Evolutionary conservation across 2,888 invertebrate genomes (phyloP), one percentile per base, ranked within the genome.

Genomic region (Cataglyphis albicans): DNA sequence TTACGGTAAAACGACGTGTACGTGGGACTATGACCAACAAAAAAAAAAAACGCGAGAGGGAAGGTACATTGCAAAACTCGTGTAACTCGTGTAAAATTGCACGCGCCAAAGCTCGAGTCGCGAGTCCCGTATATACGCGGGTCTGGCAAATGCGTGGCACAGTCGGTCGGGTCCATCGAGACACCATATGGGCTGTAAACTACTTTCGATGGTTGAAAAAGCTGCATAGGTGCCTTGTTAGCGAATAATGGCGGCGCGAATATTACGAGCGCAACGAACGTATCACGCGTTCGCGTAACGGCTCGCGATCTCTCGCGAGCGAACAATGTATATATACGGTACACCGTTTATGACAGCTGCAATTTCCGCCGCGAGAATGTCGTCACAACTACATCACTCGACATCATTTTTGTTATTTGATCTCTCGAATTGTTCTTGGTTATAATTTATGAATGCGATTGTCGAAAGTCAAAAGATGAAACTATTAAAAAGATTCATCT

Each of bases 171-270:
- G 72, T 87, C 84, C 88, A 87, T 87, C 82, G 84, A 82, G 86
- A 86, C 86, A 82, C 90, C 92, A 92, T 92, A 90, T 92, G 92
- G 91, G 78, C 86, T 89, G 87, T 88, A 91, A 91, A 89, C 89
- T 87, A 84, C 86, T 87, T 78, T 75, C 75, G 80, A 75, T 64
- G 72, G 64, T 64, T 72, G 76, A 84, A 78, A 84, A 72, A 76
- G 64, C 65, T 48, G 76, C 83, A 72, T 84, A 38, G 83, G 65
- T 72, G 72, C 67, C 84, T 82, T 83, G 84, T 83, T 84, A 84
- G 82, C 82, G 65, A 75, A 72, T 78, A 82, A 83, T 83, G 76
- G 72, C 83, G 59, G 21, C 64, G 65, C 65, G 64, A 52, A 73
- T 81, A 81, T 83, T 81, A 81, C 81, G 73, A n/a, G 38, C 63